Conservation (phyloP, 2,888 invertebrate genomes). For the Xestoiulus laeticollis region DNA sequence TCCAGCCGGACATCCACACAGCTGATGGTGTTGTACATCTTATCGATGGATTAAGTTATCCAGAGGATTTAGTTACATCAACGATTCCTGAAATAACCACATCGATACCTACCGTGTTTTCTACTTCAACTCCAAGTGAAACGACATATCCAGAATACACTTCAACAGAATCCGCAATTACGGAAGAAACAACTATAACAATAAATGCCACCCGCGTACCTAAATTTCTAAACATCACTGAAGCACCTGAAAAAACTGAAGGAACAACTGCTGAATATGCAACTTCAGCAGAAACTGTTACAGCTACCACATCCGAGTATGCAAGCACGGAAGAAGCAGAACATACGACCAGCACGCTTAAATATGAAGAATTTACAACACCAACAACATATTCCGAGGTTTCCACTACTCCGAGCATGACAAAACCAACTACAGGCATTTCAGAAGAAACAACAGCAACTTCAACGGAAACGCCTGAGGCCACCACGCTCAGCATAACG, state of each 20-base stretch:
- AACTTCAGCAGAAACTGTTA: not conserved
- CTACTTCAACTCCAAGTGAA: not conserved
- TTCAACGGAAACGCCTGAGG: not conserved
- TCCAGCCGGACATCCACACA: conserved; percentile 44
- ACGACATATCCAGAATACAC: not conserved
- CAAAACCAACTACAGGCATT: not conserved
- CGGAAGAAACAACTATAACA: not conserved
- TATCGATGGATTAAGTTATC: not conserved
- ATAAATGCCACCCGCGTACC: not conserved
- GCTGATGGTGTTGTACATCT: conserved; percentile 50
- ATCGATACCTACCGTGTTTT: too few species aligned
- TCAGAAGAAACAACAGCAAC: not conserved
- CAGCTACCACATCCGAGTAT: not conserved
- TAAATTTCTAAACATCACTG: not conserved
- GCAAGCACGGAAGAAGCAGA: not conserved
- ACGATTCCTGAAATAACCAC: not conserved
- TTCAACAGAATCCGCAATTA: not conserved
- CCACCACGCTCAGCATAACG: not conserved
- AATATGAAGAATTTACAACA: not conserved
- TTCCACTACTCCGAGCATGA: not conserved
- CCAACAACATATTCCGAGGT: not conserved
- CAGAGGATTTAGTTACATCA: not conserved
- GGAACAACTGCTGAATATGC: not conserved
- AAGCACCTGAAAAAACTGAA: not conserved
- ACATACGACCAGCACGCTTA: not conserved